Evolutionary conservation across 2,888 invertebrate species (phyloP), one percentile per base, ranked within the genome.

Genomic region (Apoda limacodes): DNA sequence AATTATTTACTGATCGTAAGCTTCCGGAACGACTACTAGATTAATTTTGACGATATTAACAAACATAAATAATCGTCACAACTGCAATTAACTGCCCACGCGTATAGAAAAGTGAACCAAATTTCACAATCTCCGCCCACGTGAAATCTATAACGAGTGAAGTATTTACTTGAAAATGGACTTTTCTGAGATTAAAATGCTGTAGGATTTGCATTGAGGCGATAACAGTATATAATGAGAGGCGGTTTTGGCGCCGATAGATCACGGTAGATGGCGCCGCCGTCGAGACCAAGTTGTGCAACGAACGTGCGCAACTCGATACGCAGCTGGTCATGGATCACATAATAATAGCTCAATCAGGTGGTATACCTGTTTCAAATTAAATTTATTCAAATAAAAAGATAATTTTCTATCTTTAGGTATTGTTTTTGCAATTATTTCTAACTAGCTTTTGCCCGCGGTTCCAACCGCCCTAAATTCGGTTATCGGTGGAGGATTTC

Each of bases 191-290:
- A 66, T 66, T 65, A 60, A 64, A 67, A 60, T 56, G 59, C 50
- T 55, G 58, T 50, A 40, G 54, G 58, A 67, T 70, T 70, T 68
- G 70, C 69, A 71, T 71, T 60, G 61, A 61, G 46, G 56, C 54
- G 69, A 69, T 67, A 71, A 65, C 54, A 45, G 58, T 7, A 17
- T 52, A 55, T 67, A 66, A 67, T 60, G 63, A 69, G 56, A 46
- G 55, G 49, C 50, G 50, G 49, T 40, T 48, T 42, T 42, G 63
- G 69, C 66, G 66, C 64, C 69, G 48, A 52, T 67, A 68, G 68
- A 69, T 67, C 72, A 67, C 69, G 55, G 48, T 65, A 69, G 69
- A 69, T 68, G 75, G 72, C 74, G 76, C 74, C 76, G 58, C 46
- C n/a, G n/a, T n/a, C 30, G 48, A 40, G 58, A 35, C 55, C 53